Conservation (phyloP, 1,140 invertebrate genomes). For the Grapholita molesta region DNA sequence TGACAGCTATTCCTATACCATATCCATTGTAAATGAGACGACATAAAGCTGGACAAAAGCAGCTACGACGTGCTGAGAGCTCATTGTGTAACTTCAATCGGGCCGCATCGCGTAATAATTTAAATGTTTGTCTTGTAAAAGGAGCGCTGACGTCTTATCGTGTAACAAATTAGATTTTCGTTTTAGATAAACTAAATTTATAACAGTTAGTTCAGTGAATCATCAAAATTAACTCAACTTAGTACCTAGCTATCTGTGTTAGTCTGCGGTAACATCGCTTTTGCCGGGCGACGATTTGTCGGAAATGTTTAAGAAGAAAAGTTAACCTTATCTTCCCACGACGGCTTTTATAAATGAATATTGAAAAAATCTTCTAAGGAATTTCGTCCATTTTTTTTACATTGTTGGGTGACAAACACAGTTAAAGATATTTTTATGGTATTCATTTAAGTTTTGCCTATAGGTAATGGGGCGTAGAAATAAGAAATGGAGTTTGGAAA, state of each 20-base stretch:
- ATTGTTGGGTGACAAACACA: conserved; percentile 7
- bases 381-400: conserved; percentile 6
- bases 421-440: conserved; percentile 9
- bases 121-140: background rate
- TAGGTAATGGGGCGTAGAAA: conserved; percentile 11
- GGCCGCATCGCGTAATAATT: background rate
- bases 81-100: conserved; percentile 3
- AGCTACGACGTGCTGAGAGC: background rate
- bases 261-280: background rate
- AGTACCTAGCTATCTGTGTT: background rate
- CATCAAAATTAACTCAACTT: background rate
- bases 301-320: conserved; percentile 9
- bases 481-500: conserved; percentile 12
- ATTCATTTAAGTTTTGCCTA: conserved; percentile 10
- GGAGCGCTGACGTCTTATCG: background rate
- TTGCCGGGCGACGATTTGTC: conserved; percentile 6
- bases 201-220: background rate
- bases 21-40: background rate
- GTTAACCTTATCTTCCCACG: conserved; percentile 1
- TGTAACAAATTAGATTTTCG: background rate
- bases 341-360: conserved; percentile 11
- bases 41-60: background rate
- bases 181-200: background rate
- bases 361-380: conserved; percentile 7
- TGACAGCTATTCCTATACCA: background rate